Conservation (phyloP, 2,113 vertebrate species). For the Antechinus flavipes region DNA sequence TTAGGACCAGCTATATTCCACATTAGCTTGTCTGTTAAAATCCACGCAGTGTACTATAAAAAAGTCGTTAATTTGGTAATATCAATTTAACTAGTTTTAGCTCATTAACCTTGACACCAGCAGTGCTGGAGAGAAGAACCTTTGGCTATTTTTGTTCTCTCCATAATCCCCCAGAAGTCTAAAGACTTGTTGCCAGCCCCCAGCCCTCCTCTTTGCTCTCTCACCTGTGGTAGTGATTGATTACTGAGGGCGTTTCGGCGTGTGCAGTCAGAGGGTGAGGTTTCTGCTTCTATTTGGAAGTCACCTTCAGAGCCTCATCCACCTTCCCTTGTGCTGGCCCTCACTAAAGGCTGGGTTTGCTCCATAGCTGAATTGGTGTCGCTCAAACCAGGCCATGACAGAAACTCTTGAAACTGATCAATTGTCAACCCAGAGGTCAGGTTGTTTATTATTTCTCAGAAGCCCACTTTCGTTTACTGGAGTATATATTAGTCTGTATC, state of each 20-base stretch:
- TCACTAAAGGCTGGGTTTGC: background rate
- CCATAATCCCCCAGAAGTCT: background rate
- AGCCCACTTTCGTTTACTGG: background rate
- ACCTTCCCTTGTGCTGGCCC: background rate
- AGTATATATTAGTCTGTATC: slow-evolving; percentile 37
- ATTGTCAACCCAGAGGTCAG: background rate
- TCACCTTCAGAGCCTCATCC: background rate
- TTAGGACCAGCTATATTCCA: slow-evolving; percentile 69
- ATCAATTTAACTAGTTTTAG: slow-evolving; percentile 80
- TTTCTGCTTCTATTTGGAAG: slow-evolving; percentile 15
- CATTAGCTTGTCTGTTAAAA: slow-evolving; percentile 76
- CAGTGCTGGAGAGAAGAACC: slow-evolving; percentile 64
- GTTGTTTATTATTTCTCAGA: background rate
- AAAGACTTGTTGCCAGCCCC: background rate
- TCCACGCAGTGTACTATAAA: slow-evolving; percentile 70
- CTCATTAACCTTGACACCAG: slow-evolving; percentile 79
- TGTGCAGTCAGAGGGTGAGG: background rate
- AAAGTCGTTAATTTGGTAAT: slow-evolving; percentile 78
- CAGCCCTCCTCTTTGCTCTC: background rate
- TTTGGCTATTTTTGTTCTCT: slow-evolving; percentile 67
- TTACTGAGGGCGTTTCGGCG: background rate
- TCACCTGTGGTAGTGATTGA: background rate
- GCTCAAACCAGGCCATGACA: background rate
- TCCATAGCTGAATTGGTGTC: slow-evolving; percentile 7
- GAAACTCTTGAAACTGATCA: slow-evolving; percentile 9